Conservation (phyloP, 2,113 vertebrate genomes). For the Capricornis sumatraensis region DNA sequence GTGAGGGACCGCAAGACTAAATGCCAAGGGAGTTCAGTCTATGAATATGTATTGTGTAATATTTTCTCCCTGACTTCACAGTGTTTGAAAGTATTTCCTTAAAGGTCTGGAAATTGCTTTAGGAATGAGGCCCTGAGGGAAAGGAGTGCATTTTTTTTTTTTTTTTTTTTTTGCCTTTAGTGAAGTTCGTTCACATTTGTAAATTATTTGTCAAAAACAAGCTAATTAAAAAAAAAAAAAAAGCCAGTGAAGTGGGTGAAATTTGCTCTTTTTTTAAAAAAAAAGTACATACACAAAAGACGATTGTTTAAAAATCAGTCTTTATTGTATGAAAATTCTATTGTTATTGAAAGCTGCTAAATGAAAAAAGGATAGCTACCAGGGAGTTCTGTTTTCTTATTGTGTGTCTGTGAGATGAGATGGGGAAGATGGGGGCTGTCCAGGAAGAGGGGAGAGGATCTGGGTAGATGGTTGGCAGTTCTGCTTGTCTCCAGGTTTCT, state of each 20-base stretch:
- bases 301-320: conserved; percentile 51
- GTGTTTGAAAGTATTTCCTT: conserved; percentile 5
- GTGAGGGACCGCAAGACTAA: not conserved
- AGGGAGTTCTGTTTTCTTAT: not conserved
- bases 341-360: not conserved
- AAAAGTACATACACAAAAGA: conserved; percentile 18
- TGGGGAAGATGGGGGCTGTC: accelerated
- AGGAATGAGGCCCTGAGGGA: not conserved
- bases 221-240: not conserved
- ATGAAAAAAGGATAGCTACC: not conserved
- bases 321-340: conserved; percentile 34
- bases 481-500: not conserved
- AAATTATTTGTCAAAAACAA: conserved; percentile 50
- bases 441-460: not conserved
- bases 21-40: not conserved
- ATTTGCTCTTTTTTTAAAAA: not conserved
- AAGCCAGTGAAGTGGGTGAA: not conserved
- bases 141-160: not conserved
- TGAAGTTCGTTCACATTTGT: conserved; percentile 19
- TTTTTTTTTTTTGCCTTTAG: not conserved
- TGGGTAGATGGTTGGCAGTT: not conserved
- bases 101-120: conserved; percentile 22
- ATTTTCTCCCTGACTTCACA: not conserved
- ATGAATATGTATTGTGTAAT: not conserved
- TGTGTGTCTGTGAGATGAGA: not conserved